Evolutionary conservation across 2,797 vertebrate species (phyloP).

Genomic region (Parauchenoglanis ngamensis): DNA sequence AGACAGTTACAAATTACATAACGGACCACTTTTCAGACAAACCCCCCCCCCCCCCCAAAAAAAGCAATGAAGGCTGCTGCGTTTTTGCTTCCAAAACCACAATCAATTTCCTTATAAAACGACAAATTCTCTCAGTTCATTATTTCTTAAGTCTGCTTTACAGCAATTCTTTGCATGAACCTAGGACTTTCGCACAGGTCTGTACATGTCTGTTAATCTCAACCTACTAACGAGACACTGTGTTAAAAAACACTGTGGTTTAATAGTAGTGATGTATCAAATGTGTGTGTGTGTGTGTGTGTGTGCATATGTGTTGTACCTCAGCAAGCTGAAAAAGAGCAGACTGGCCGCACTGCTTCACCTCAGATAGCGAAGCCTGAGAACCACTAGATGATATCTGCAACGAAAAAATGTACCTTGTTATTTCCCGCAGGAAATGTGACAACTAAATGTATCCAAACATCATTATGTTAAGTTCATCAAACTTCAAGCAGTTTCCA

Average conservation of each 20-base stretch:
- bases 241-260: not conserved
- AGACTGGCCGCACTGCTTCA: slow-evolving; percentile 88
- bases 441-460: not conserved
- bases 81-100: too few species aligned
- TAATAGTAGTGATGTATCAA: not conserved
- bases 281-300: not conserved
- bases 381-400: slow-evolving; percentile 83
- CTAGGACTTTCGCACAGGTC: not conserved
- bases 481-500: not conserved
- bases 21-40: too few species aligned
- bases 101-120: too few species aligned
- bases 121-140: not conserved
- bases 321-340: slow-evolving; percentile 95
- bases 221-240: not conserved
- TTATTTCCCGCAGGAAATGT: not conserved
- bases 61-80: too few species aligned
- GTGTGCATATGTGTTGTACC: slow-evolving; percentile 71
- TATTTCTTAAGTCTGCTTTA: not conserved
- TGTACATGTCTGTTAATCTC: not conserved
- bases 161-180: not conserved
- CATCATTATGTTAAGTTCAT: not conserved
- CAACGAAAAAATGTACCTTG: slow-evolving; percentile 24
- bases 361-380: slow-evolving; percentile 77
- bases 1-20: not conserved
- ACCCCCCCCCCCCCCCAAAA: too few species aligned